Percentiles rank a stretch among this genome's conserved stretches.
Evolutionary conservation across 2,888 invertebrate species (phyloP).

Genomic region (Arge pagana): DNA sequence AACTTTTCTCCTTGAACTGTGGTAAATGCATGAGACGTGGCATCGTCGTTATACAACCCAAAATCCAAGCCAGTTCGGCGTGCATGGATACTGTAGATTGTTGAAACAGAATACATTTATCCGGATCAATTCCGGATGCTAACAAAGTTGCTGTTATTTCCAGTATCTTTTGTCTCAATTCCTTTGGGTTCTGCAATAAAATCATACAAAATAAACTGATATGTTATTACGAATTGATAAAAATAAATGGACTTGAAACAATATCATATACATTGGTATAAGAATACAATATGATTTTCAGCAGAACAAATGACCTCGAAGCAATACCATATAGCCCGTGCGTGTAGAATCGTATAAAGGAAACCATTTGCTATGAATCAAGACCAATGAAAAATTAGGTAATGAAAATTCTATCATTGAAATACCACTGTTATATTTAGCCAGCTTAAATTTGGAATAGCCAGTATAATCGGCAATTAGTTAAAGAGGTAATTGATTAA

Average conservation of each 20-base stretch:
- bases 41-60: constrained; percentile 82
- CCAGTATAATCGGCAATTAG: too few species aligned
- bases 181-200: constrained; percentile 66
- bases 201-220: constrained; percentile 23
- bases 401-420: too few species aligned
- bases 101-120: constrained; percentile 80
- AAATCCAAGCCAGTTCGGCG: constrained; percentile 85
- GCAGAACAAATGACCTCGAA: too few species aligned
- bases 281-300: background rate
- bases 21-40: constrained; percentile 81
- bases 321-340: too few species aligned
- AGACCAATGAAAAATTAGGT: too few species aligned
- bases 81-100: constrained; percentile 88
- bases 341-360: too few species aligned
- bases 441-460: too few species aligned
- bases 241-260: background rate
- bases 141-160: constrained; percentile 82
- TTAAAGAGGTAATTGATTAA: too few species aligned
- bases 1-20: constrained; percentile 89
- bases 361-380: too few species aligned
- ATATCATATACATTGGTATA: constrained; percentile 12
- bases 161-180: constrained; percentile 70
- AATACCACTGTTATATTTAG: too few species aligned
- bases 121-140: constrained; percentile 88
- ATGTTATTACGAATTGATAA: background rate